Base-by-base conservation (phyloP, 2,797 vertebrate species). In the Hydrophis major region DNA sequence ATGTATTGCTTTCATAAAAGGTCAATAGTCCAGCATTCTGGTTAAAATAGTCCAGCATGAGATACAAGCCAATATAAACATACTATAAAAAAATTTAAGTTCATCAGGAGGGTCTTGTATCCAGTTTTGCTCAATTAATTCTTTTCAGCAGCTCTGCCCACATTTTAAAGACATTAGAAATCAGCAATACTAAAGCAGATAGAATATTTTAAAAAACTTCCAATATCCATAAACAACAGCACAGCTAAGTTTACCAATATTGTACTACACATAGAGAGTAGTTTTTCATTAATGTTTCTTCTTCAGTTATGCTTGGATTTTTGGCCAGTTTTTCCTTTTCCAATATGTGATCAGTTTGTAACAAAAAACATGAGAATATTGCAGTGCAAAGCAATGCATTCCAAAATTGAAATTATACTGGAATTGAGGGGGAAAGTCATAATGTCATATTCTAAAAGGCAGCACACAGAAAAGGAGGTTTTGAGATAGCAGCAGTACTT, bases 291-390 rank as follows among this genome's bases (percentile, higher is more conserved):
- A 56, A 37, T 78, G 61, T 87, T 78, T 14, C 0, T 32, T 90
- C 42, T 55, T 3, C 32, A 89, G 59, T 0, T 92, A 93, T 93
- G 61, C 91, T 61, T 0, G 93, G 37, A 0, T 0, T 47, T 90
- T 57, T 60, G 56, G 66, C 87, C 18, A 0, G 14, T 2, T 94
- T 96, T 87, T 0, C 83, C 53, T 57, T 4, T 56, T 1, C 16
- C 93, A 86, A 69, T 14, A 0, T 50, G 94, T n/a, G 4, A 53
- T 91, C 89, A 87, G 0, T 92, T 93, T 93, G 1, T 87, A 86
- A 90, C 74, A 27, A 59, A 87, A 90, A 94, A 92, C 93, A 11
- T 92, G 16, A 95, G 94, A 1, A 63, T 87, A 94, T 97, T 92
- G 0, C 53, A 3, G 95, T 96, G 94, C 94, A 94, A 55, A 94